Evolutionary conservation across 2,888 invertebrate genomes (phyloP).

Genomic region (Agrochola lota): DNA sequence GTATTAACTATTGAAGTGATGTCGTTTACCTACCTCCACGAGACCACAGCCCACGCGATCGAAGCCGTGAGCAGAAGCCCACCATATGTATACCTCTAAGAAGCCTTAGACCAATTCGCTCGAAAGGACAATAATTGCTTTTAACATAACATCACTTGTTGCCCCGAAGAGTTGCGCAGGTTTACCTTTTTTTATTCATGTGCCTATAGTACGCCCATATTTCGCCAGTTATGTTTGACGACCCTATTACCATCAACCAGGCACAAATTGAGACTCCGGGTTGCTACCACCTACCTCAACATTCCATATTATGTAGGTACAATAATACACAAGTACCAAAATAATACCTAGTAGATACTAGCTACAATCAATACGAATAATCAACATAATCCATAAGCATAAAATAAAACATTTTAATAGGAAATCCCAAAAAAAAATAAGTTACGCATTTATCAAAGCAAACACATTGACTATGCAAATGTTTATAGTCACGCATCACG

Average conservation of each 20-base stretch:
- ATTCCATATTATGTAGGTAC: not conserved
- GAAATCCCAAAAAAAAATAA: conserved; percentile 1
- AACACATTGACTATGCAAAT: not conserved
- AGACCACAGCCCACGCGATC: not conserved
- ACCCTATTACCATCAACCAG: not conserved
- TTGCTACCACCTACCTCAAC: not conserved
- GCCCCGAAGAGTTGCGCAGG: no score
- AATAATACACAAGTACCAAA: not conserved
- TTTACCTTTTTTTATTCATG: no score
- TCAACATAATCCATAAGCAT: conserved; percentile 16
- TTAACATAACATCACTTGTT: not conserved
- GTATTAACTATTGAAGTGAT: no score
- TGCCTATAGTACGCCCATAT: no score
- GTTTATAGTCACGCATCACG: not conserved
- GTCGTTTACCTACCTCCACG: not conserved
- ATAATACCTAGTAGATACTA: not conserved
- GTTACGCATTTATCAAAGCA: not conserved
- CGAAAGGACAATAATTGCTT: no score
- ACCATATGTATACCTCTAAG: no score
- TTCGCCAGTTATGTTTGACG: not conserved
- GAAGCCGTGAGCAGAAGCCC: not conserved
- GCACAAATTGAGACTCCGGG: not conserved
- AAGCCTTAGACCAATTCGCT: no score
- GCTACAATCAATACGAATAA: conserved; percentile 19
- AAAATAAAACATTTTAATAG: not conserved